These are phyloP conservation scores for Spea bombifrons DNA, from an alignment of 2,113 vertebrate genomes.

Conservation along the genomic window DNA sequence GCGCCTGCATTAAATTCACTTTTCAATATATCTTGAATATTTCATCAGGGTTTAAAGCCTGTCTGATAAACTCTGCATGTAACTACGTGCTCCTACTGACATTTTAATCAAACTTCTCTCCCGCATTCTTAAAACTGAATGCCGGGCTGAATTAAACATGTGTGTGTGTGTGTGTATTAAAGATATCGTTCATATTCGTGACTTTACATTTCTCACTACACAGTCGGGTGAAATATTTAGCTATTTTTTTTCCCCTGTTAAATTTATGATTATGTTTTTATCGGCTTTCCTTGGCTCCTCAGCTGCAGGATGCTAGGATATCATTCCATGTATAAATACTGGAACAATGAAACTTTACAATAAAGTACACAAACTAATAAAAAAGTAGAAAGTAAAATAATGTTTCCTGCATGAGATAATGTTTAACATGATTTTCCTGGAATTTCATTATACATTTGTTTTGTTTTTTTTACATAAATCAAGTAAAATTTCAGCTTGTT, in stretches of 20 bases:
- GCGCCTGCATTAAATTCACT: slow-evolving; percentile 40
- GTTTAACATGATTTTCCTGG: too few species aligned
- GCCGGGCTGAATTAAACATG: slow-evolving; percentile 57
- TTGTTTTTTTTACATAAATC: too few species aligned
- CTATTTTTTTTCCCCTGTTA: slow-evolving; percentile 50
- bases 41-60: slow-evolving; percentile 52
- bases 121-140: slow-evolving; percentile 51
- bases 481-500: too few species aligned
- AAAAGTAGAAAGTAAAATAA: too few species aligned
- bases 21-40: slow-evolving; percentile 46
- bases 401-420: too few species aligned
- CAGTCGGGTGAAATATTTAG: slow-evolving; percentile 54
- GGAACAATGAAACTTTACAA: too few species aligned
- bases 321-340: too few species aligned
- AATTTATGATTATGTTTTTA: slow-evolving; percentile 26
- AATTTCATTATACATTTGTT: too few species aligned
- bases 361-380: too few species aligned
- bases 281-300: neutral
- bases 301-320: neutral
- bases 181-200: slow-evolving; percentile 54
- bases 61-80: slow-evolving; percentile 41
- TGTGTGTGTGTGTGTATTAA: slow-evolving; percentile 53
- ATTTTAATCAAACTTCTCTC: slow-evolving; percentile 54
- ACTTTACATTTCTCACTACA: slow-evolving; percentile 47
- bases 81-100: slow-evolving; percentile 46